Evolutionary conservation across 1,140 invertebrate species (phyloP).

Genomic region (Drosophila teissieri): DNA sequence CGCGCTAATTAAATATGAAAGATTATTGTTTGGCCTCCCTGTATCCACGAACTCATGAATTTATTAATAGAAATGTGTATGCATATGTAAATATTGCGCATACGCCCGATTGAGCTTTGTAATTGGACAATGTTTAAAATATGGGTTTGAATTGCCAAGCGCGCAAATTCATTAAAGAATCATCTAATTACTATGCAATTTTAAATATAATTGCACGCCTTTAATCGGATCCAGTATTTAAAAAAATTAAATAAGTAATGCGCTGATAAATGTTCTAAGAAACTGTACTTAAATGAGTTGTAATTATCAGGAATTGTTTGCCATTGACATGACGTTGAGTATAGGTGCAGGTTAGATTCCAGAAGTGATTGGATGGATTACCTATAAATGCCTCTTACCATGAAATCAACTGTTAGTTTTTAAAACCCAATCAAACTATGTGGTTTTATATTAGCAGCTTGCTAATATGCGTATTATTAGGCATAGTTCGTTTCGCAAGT

Average conservation of each 20-base stretch:
- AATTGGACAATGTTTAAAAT: constrained; percentile 20
- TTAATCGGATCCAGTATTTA: neutral
- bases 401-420: neutral
- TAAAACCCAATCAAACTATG: neutral
- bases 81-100: constrained; percentile 43
- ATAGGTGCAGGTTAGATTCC: neutral
- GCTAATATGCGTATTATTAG: neutral
- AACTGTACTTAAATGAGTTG: neutral
- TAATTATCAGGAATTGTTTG: neutral
- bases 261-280: neutral
- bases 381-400: neutral
- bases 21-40: constrained; percentile 13
- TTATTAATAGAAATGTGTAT: constrained; percentile 26
- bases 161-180: neutral
- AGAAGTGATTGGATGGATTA: neutral
- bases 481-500: neutral
- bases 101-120: constrained; percentile 22
- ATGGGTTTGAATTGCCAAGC: constrained; percentile 23
- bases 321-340: neutral
- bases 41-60: neutral
- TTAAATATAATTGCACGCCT: too few relatives aligned
- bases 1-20: constrained; percentile 86
- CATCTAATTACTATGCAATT: neutral
- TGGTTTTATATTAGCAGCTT: neutral
- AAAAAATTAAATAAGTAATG: neutral